Conservation (phyloP, 2,888 invertebrate species). For the Sisyra terminalis region DNA sequence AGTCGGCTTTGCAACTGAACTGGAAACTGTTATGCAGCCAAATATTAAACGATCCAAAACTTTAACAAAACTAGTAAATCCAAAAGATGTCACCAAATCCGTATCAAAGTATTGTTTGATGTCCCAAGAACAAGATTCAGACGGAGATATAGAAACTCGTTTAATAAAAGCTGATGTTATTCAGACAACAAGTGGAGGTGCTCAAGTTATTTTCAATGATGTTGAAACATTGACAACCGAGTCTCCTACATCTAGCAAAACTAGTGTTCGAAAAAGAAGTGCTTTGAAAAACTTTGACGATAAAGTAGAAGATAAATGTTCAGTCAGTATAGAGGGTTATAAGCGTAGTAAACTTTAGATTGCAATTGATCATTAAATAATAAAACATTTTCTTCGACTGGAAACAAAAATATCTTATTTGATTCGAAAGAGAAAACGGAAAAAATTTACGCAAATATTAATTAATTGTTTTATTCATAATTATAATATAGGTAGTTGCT, state of each 20-base stretch:
- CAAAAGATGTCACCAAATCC: conserved; percentile 49
- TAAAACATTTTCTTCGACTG: too few species aligned
- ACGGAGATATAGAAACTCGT: conserved; percentile 83
- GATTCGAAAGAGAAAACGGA: too few species aligned
- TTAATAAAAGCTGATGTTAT: conserved; percentile 63
- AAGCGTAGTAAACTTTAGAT: not conserved
- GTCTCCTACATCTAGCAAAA: conserved; percentile 40
- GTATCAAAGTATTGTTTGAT: conserved; percentile 77
- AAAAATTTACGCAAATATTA: too few species aligned
- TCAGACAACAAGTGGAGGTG: conserved; percentile 87
- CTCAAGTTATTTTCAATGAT: conserved; percentile 89
- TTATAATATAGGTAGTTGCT: too few species aligned
- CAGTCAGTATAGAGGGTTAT: conserved; percentile 4
- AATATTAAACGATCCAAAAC: conserved; percentile 67
- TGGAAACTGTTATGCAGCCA: conserved; percentile 81
- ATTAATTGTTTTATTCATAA: too few species aligned
- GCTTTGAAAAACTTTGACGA: not conserved
- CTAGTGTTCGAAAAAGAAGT: conserved; percentile 13
- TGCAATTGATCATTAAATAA: too few species aligned
- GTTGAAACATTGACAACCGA: conserved; percentile 77
- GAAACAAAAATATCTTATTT: too few species aligned
- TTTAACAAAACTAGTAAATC: conserved; percentile 62
- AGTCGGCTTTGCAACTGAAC: conserved; percentile 58
- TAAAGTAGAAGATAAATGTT: not conserved
- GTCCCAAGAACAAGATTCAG: conserved; percentile 80